Base-by-base conservation (phyloP, 92 coral and sea anemone genomes). In the Meandrina meandrites region DNA sequence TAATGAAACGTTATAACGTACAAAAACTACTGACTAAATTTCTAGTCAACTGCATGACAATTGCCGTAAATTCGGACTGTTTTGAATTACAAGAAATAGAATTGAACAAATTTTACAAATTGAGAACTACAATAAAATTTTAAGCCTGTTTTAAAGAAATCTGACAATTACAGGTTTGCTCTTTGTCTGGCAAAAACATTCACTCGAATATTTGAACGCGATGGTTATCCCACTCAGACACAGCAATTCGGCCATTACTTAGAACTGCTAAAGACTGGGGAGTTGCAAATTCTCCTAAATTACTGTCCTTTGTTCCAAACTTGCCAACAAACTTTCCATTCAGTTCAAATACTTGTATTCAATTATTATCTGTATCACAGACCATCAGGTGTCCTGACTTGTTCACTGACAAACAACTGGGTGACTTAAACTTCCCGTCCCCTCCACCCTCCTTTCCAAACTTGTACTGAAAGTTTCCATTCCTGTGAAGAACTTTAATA, bases 251-350 rank as follows among this genome's bases (percentile, higher is more conserved):
- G 60, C 60, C 60, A 54, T 54, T 54, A 54, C 60, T 54, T 1
- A 54, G 22, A 54, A 54, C 60, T 17, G 60, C 21, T 54, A 54
- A 1, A 54, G 60, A 54, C 1, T 2, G 1, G 2, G 60, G 60
- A 16, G 60, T 14, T 1, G 1, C 5, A 2, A 54, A 85, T 56
- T 91, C 93, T 56, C 96, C 96, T 12, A 84, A 87, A n/a, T 88
- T 81, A 4, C 81, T 88, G 10, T 95, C 96, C 48, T 89, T 92
- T 31, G 66, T 31, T 78, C 81, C 81, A 78, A 78, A 78, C 28
- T 28, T 51, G 32, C 68, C 24, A 5, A 54, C 68, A 54, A 78
- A 78, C 36, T 15, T 30, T 27, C 81, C 81, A 78, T 18, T 28
- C 40, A 78, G 36, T 78, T 78, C 81, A 78, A 78, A 78, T 9